phyloP scores from a whole-genome alignment of 2,888 invertebrate species.

The Eristalinus sepulchralis region DNA sequence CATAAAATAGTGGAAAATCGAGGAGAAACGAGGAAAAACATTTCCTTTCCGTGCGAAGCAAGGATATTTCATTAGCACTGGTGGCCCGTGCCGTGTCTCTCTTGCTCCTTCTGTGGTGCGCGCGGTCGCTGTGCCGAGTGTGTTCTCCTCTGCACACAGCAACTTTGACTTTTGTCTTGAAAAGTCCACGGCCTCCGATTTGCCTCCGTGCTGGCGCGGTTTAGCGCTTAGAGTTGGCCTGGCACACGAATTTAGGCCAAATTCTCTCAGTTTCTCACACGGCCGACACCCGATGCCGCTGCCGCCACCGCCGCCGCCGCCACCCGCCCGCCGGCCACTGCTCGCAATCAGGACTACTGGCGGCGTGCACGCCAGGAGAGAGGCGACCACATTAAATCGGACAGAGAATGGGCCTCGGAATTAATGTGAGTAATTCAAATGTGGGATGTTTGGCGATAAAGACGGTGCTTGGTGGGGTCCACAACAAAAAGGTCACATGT shows the following conservation, averaged over 20 bases:
- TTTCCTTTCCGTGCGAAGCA: constrained; percentile 67
- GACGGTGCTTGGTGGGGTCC: constrained; percentile 45
- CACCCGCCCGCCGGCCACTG: neutral
- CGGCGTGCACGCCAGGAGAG: neutral
- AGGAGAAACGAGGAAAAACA: constrained; percentile 37
- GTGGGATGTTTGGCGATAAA: constrained; percentile 60
- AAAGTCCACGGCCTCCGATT: neutral
- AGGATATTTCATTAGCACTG: constrained; percentile 67
- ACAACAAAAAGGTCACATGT: constrained; percentile 65
- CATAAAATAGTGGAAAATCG: constrained; percentile 54
- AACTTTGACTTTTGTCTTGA: constrained; percentile 60
- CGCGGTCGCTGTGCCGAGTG: constrained; percentile 2
- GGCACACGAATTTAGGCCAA: constrained; percentile 1
- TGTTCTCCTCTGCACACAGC: constrained; percentile 22
- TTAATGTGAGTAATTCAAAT: constrained; percentile 65
- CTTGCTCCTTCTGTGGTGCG: neutral
- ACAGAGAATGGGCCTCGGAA: constrained; percentile 49
- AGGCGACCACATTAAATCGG: constrained; percentile 56
- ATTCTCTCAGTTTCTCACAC: neutral
- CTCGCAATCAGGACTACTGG: neutral
- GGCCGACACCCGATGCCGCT: too few relatives aligned
- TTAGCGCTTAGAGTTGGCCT: constrained; percentile 2
- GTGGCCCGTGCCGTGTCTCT: constrained; percentile 8
- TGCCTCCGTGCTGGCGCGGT: neutral
- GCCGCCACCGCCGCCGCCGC: too few relatives aligned